Evolutionary conservation across 2,797 vertebrate genomes (phyloP).

Genomic region (Sebastes oblongus): DNA sequence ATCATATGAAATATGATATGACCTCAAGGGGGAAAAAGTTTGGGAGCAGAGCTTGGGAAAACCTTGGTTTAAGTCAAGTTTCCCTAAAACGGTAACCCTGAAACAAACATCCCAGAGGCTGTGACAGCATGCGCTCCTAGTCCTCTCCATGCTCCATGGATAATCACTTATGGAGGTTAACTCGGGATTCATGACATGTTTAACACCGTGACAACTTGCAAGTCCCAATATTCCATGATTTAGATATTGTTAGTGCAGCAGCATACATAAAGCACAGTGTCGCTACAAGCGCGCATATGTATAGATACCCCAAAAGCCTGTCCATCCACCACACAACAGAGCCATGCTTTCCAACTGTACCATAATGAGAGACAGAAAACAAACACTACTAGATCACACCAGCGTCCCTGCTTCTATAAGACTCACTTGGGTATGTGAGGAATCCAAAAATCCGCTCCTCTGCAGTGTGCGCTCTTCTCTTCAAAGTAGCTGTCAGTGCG

Average conservation of each 20-base stretch:
- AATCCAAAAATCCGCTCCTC: conserved; percentile 43
- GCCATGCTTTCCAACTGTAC: background rate
- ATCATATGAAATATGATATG: conserved; percentile 10
- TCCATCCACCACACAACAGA: background rate
- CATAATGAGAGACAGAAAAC: background rate
- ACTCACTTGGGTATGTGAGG: conserved; percentile 57
- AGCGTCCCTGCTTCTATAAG: background rate
- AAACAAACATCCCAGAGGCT: conserved; percentile 41
- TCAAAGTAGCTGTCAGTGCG: conserved; percentile 55
- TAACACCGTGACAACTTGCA: background rate
- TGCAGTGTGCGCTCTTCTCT: conserved; percentile 23
- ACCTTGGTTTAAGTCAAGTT: conserved; percentile 34
- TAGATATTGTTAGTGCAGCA: background rate
- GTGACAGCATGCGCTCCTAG: conserved; percentile 51
- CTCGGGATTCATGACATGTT: conserved; percentile 15
- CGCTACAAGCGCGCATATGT: background rate
- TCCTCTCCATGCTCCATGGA: background rate
- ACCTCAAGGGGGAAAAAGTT: conserved; percentile 24
- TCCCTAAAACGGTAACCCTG: conserved; percentile 68
- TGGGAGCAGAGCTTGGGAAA: conserved; percentile 16
- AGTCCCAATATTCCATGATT: too few relatives aligned
- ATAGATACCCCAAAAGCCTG: background rate
- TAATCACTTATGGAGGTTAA: background rate
- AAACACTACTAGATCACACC: background rate
- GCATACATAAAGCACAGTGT: background rate